These are phyloP conservation scores for Caenorhabditis plicata DNA, from an alignment of 2,888 invertebrate species.

Conservation along the genomic window DNA sequence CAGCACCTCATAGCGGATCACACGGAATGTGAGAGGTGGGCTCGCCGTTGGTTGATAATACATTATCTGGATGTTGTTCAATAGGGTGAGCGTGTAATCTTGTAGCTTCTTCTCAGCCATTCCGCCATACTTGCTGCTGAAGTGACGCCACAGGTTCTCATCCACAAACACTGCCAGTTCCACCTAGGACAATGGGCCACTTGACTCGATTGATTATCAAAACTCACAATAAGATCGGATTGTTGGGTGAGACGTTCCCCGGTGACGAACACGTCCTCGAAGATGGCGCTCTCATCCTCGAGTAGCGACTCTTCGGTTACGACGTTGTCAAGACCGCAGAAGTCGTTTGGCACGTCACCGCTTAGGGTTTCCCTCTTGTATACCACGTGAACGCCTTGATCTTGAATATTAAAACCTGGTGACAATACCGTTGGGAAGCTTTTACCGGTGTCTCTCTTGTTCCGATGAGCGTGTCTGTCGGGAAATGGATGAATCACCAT, in stretches of 20 bases:
- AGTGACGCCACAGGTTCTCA: constrained; percentile 63
- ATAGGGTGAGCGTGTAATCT: constrained; percentile 63
- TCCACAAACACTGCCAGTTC: constrained; percentile 65
- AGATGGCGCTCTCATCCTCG: constrained; percentile 63
- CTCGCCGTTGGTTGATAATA: constrained; percentile 64
- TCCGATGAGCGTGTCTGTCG: constrained; percentile 53
- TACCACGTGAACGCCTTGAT: constrained; percentile 53
- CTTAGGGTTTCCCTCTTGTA: constrained; percentile 56
- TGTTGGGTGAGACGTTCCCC: constrained; percentile 57
- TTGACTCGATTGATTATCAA: background rate
- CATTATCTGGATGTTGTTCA: constrained; percentile 66
- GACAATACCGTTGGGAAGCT: background rate
- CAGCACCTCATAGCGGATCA: constrained; percentile 65
- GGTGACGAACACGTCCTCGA: constrained; percentile 63
- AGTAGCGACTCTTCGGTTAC: constrained; percentile 60
- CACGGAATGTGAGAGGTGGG: constrained; percentile 61
- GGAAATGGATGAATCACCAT: constrained; percentile 64
- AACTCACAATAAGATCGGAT: constrained; percentile 51
- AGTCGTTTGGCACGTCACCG: constrained; percentile 45
- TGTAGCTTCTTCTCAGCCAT: constrained; percentile 53
- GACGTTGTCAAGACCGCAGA: constrained; percentile 62
- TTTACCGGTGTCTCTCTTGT: constrained; percentile 37
- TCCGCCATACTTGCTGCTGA: constrained; percentile 59
- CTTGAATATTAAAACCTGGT: background rate
- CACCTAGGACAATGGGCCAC: constrained; percentile 36